Conservation (phyloP, 2,113 vertebrate species). For the Gymnarchus niloticus region DNA sequence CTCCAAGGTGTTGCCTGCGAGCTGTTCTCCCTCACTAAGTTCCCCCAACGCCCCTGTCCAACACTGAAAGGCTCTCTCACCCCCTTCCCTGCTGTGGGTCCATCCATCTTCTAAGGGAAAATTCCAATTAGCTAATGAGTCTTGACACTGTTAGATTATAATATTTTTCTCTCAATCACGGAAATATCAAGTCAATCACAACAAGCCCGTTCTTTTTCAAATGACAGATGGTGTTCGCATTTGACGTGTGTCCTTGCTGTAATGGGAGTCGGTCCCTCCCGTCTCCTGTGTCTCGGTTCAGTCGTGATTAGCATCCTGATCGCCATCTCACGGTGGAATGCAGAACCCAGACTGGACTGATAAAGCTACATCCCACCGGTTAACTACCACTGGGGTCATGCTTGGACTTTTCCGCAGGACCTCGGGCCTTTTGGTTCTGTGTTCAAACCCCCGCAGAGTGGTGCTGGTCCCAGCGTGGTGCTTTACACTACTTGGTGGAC, state of each 20-base stretch:
- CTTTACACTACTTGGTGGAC: too few relatives aligned
- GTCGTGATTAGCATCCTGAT: constrained; percentile 36
- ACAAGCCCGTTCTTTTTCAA: constrained; percentile 36
- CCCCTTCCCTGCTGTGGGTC: neutral
- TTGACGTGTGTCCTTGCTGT: constrained; percentile 44
- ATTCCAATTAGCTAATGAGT: constrained; percentile 29
- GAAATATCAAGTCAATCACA: constrained; percentile 40
- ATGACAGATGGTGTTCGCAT: constrained; percentile 40
- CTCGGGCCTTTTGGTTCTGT: too few relatives aligned
- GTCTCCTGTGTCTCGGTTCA: constrained; percentile 27
- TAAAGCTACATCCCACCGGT: neutral
- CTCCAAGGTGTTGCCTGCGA: too few relatives aligned
- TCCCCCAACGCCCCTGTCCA: neutral
- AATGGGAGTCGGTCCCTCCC: constrained; percentile 60
- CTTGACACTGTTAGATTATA: constrained; percentile 26
- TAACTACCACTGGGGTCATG: too few relatives aligned
- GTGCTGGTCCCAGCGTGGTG: too few relatives aligned
- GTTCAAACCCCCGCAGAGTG: too few relatives aligned
- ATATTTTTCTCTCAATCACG: constrained; percentile 22
- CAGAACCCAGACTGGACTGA: neutral
- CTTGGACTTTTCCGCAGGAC: too few relatives aligned
- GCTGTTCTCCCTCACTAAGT: neutral
- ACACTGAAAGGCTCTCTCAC: neutral
- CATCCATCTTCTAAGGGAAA: constrained; percentile 12
- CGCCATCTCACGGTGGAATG: constrained; percentile 16